These are phyloP conservation scores for Dicrostonyx torquatus DNA, from an alignment of 2,797 vertebrate genomes.

Conservation along the genomic window DNA sequence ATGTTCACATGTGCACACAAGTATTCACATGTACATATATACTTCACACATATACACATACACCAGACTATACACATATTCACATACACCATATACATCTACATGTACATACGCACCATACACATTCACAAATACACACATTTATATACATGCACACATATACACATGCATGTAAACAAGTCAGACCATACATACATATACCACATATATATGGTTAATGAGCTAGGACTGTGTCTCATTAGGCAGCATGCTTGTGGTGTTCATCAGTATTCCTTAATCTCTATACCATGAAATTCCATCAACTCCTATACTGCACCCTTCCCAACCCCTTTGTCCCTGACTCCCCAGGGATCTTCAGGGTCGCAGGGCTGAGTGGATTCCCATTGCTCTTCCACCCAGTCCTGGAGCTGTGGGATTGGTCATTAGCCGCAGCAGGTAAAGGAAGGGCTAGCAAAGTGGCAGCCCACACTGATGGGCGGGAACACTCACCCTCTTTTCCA, in stretches of 20 bases:
- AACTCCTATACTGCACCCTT: constrained; percentile 37
- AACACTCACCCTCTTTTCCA: neutral
- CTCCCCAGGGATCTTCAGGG: constrained; percentile 58
- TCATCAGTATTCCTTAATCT: constrained; percentile 33
- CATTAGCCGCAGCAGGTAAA: rapidly evolving
- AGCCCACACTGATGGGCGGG: neutral
- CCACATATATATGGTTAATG: neutral
- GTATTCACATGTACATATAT: neutral
- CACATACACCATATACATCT: no score
- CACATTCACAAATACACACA: neutral
- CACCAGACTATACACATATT: neutral
- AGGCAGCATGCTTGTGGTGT: constrained; percentile 56
- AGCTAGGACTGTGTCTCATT: constrained; percentile 56
- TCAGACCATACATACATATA: no score
- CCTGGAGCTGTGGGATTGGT: neutral
- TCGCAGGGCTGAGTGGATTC: constrained; percentile 29
- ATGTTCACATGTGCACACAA: neutral
- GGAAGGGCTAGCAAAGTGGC: neutral
- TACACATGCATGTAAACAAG: no score
- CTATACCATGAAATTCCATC: constrained; percentile 78
- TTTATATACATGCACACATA: no score
- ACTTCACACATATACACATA: neutral
- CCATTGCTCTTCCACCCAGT: neutral
- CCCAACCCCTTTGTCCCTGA: constrained; percentile 63
- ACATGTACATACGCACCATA: neutral